These are phyloP conservation scores for Spinibarbus caldwelli DNA, from an alignment of 2,797 vertebrate genomes.

Conservation along the genomic window DNA sequence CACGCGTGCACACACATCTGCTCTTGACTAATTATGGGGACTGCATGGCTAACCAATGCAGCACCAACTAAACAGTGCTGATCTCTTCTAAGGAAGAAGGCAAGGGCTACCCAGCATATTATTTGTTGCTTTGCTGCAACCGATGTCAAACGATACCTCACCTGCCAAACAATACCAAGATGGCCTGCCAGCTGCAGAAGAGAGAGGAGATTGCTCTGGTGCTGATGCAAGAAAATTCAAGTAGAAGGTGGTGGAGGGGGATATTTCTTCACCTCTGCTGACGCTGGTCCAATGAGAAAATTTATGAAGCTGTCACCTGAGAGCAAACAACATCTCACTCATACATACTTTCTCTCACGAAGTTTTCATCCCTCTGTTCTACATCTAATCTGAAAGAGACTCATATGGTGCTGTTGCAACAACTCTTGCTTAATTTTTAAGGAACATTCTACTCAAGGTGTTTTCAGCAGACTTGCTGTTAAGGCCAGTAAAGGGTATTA, in stretches of 20 bases:
- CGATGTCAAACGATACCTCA: neutral
- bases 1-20: conserved; percentile 10
- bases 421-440: neutral
- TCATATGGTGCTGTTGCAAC: neutral
- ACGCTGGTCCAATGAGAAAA: conserved; percentile 1
- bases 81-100: neutral
- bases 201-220: neutral
- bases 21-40: conserved; percentile 37
- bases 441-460: neutral
- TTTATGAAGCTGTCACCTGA: conserved; percentile 40
- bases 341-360: neutral
- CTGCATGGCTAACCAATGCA: conserved; percentile 24
- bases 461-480: neutral
- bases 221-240: conserved; percentile 9
- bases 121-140: conserved; percentile 32
- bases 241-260: neutral
- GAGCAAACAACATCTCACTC: conserved; percentile 36
- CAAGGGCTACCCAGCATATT: conserved; percentile 41
- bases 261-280: conserved; percentile 34
- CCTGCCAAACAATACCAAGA: neutral
- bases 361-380: conserved; percentile 5
- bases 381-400: neutral
- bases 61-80: conserved; percentile 10
- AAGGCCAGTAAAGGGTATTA: neutral
- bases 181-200: neutral